These are phyloP conservation scores for Lepus americanus DNA, from an alignment of 2,113 vertebrate genomes.

Conservation along the genomic window DNA sequence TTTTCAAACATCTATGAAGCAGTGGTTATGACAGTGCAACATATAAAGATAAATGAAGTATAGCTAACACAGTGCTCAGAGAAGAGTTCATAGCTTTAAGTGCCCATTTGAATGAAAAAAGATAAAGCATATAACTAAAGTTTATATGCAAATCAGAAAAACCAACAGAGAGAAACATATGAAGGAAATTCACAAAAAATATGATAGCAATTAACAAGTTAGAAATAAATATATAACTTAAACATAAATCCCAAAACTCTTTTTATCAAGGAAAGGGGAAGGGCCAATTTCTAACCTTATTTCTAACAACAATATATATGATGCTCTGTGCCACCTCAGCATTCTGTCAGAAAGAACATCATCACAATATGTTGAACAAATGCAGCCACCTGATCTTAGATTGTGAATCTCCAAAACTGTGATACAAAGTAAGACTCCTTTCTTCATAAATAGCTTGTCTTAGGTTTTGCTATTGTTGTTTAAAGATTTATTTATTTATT, in stretches of 20 bases:
- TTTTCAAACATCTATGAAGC: slow-evolving; percentile 32
- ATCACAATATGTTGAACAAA: too few relatives aligned
- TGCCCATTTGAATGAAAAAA: not conserved
- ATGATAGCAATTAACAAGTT: not conserved
- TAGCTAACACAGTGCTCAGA: not conserved
- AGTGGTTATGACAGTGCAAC: not conserved
- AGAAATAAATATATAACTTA: not conserved
- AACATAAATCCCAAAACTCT: slow-evolving; percentile 26
- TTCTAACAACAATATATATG: too few relatives aligned
- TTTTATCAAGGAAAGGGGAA: not conserved
- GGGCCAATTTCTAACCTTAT: not conserved
- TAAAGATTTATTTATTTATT: too few relatives aligned
- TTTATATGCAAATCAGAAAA: not conserved
- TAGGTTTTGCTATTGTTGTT: too few relatives aligned
- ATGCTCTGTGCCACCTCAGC: too few relatives aligned
- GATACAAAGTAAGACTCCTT: too few relatives aligned
- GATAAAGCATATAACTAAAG: not conserved
- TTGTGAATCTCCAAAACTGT: too few relatives aligned
- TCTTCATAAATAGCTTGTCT: too few relatives aligned
- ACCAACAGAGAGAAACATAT: not conserved
- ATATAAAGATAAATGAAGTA: slow-evolving; percentile 8
- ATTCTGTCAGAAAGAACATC: too few relatives aligned
- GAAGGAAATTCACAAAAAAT: not conserved
- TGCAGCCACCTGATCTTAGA: too few relatives aligned
- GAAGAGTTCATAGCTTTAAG: not conserved